A percentile compares a stretch with the other conserved stretches of the same genome.
These are phyloP conservation scores for Archivesica marissinica DNA, from an alignment of 1,140 invertebrate species.

Conservation along the genomic window DNA sequence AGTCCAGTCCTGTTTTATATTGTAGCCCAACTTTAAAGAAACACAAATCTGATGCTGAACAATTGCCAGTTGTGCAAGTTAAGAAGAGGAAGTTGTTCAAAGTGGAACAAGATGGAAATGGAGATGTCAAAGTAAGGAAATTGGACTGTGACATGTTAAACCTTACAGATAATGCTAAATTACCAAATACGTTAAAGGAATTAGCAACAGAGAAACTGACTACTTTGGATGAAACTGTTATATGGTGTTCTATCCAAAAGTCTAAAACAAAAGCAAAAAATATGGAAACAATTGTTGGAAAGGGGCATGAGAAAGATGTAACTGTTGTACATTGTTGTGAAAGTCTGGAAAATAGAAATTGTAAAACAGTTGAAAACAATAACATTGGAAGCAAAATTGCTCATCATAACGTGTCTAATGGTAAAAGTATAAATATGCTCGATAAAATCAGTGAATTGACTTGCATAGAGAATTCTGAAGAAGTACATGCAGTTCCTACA, in stretches of 20 bases:
- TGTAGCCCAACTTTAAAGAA: background rate
- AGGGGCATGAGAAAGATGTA: too few species aligned
- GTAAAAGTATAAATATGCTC: background rate
- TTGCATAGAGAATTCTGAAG: background rate
- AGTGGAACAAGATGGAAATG: background rate
- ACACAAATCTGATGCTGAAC: background rate
- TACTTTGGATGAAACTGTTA: background rate
- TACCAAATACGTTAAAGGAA: constrained; percentile 4
- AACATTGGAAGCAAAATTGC: too few species aligned
- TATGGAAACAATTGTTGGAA: too few species aligned
- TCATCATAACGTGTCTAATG: too few species aligned
- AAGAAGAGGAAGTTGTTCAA: background rate
- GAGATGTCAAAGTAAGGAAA: background rate
- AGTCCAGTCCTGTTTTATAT: background rate
- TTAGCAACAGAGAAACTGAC: background rate
- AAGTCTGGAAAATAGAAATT: too few species aligned
- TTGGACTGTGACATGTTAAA: background rate
- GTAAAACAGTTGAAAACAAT: too few species aligned
- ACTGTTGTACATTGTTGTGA: too few species aligned
- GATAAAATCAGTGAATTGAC: background rate
- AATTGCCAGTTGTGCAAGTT: too few species aligned
- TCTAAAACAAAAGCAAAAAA: too few species aligned
- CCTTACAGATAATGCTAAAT: background rate
- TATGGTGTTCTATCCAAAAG: background rate
- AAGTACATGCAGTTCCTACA: background rate